Conservation (phyloP, 2,888 invertebrate genomes). For the Amphipyra berbera region DNA sequence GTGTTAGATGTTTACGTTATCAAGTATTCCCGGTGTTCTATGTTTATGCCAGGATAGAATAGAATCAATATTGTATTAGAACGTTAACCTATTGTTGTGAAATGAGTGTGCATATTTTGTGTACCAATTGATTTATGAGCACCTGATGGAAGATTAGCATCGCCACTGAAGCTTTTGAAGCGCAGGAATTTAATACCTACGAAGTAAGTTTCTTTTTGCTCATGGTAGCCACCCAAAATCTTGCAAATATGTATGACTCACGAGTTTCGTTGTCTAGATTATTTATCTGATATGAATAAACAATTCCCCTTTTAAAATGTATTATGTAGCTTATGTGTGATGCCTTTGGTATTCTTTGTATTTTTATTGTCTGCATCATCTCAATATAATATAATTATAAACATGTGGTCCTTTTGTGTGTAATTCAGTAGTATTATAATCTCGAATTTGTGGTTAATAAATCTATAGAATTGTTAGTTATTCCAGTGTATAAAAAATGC, state of each 20-base stretch:
- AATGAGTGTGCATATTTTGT: constrained; percentile 82
- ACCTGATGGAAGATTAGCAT: constrained; percentile 68
- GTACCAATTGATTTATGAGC: constrained; percentile 70
- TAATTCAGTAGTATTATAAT: neutral
- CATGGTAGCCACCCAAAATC: constrained; percentile 22
- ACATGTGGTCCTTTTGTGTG: too few relatives aligned
- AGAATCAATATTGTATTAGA: constrained; percentile 76
- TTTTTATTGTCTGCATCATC: neutral
- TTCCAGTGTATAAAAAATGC: too few relatives aligned
- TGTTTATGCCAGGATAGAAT: constrained; percentile 70
- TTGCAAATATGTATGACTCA: constrained; percentile 53
- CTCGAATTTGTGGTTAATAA: neutral
- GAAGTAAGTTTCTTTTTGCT: constrained; percentile 60
- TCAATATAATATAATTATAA: neutral
- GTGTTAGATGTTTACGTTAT: constrained; percentile 74
- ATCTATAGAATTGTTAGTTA: too few relatives aligned
- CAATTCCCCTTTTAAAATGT: constrained; percentile 20
- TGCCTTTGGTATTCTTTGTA: constrained; percentile 9
- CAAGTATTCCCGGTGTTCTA: constrained; percentile 65
- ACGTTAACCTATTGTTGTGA: constrained; percentile 74
- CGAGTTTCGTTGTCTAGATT: constrained; percentile 30
- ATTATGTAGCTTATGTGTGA: constrained; percentile 4
- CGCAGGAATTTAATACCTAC: constrained; percentile 50
- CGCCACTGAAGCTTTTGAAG: constrained; percentile 26
- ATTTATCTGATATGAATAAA: constrained; percentile 38